Percentiles rank a stretch among this genome's conserved stretches.
Evolutionary conservation across 2,113 vertebrate genomes (phyloP).

Genomic region (Cacatua alba): DNA sequence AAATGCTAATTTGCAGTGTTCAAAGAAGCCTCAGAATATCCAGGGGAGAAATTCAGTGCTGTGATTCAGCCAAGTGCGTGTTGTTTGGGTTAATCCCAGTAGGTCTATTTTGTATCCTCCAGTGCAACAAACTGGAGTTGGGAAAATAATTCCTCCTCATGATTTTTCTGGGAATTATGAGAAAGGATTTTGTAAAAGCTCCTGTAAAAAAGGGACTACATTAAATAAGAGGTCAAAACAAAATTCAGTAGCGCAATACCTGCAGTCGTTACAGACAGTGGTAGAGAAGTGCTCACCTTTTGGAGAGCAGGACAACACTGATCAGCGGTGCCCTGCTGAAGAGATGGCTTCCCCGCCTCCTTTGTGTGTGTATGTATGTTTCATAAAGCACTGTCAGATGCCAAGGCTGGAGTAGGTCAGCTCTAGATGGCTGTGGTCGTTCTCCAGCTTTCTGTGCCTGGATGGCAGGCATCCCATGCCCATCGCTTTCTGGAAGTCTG

Average conservation of each 20-base stretch:
- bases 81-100: not conserved
- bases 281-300: not conserved
- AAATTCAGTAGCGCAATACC: not conserved
- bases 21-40: not conserved
- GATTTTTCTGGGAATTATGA: not conserved
- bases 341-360: not conserved
- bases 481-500: not conserved
- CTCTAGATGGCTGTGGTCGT: not conserved
- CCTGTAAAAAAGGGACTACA: not conserved
- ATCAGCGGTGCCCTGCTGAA: not conserved
- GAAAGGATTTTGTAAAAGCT: not conserved
- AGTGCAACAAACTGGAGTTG: not conserved
- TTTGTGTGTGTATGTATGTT: rapidly evolving
- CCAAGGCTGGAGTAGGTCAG: not conserved
- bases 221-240: not conserved
- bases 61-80: not conserved
- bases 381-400: no score
- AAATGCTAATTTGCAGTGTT: not conserved
- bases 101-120: not conserved
- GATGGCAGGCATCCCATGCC: not conserved
- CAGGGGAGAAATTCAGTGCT: not conserved
- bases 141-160: not conserved
- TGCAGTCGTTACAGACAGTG: not conserved
- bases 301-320: not conserved
- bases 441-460: not conserved